phyloP scores from a whole-genome alignment of 2,888 invertebrate genomes.

The Bembecia ichneumoniformis region DNA sequence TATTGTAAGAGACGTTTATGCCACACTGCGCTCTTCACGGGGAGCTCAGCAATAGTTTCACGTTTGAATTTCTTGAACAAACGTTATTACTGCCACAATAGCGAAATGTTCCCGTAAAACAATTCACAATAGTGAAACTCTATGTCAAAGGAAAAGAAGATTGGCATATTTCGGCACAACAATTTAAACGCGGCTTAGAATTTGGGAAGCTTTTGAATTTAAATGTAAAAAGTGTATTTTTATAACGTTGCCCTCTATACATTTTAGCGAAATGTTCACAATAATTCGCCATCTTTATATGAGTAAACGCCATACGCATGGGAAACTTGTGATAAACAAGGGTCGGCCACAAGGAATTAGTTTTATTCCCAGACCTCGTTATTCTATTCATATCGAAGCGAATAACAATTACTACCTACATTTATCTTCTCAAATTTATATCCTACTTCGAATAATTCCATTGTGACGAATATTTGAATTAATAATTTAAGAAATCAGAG shows the following conservation, averaged over 20 bases:
- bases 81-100: conserved; percentile 62
- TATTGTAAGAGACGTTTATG: conserved; percentile 32
- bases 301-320: background rate
- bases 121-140: conserved; percentile 59
- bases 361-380: conserved; percentile 53
- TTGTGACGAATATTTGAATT: too few relatives aligned
- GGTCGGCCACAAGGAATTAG: conserved; percentile 34
- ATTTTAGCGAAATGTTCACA: background rate
- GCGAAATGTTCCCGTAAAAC: conserved; percentile 55
- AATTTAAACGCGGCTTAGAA: conserved; percentile 26
- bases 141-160: conserved; percentile 57
- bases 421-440: too few relatives aligned
- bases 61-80: conserved; percentile 64
- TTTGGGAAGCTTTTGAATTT: conserved; percentile 1
- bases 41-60: conserved; percentile 49
- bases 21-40: conserved; percentile 28
- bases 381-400: conserved; percentile 41
- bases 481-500: too few relatives aligned
- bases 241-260: background rate
- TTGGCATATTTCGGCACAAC: conserved; percentile 35
- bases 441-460: too few relatives aligned
- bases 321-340: conserved; percentile 13
- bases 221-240: conserved; percentile 6
- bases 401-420: conserved; percentile 11
- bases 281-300: background rate